Percentiles rank a stretch among this genome's conserved stretches.
These are phyloP conservation scores for Bombus picipes DNA, from an alignment of 1,140 invertebrate genomes.

Conservation along the genomic window DNA sequence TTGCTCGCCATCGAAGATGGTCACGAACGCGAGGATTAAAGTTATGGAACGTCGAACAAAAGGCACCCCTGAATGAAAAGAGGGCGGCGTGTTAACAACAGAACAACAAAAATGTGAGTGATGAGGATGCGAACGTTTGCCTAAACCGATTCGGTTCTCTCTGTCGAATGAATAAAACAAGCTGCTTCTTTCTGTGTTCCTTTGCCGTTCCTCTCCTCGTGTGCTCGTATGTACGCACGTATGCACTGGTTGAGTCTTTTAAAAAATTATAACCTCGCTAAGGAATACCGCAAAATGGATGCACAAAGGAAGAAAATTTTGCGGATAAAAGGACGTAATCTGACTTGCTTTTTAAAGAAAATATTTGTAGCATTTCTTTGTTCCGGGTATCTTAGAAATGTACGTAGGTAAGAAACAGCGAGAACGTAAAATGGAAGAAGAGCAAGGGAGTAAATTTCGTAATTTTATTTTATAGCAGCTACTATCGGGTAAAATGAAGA, in stretches of 20 bases:
- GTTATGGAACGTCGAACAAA: slow-evolving; percentile 22
- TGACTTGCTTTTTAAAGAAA: background rate
- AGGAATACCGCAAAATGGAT: background rate
- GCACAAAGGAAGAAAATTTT: background rate
- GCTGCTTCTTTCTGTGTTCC: background rate
- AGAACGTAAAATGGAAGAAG: background rate
- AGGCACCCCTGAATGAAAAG: background rate
- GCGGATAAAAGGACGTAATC: background rate
- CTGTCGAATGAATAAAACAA: slow-evolving; percentile 39
- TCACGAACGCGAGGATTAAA: slow-evolving; percentile 32
- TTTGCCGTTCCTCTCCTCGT: background rate
- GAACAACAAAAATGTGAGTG: background rate
- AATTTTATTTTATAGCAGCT: too few relatives aligned
- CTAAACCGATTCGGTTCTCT: slow-evolving; percentile 42
- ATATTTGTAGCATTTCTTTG: background rate
- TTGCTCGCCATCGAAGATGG: background rate
- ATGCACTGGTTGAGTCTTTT: background rate
- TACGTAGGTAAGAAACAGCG: too few relatives aligned
- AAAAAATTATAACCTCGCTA: background rate
- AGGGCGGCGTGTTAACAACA: slow-evolving; percentile 25
- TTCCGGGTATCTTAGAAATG: background rate
- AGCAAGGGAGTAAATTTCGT: background rate
- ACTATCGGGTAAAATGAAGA: too few relatives aligned
- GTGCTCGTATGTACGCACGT: too few relatives aligned
- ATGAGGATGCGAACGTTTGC: slow-evolving; percentile 38